phyloP scores from a whole-genome alignment of 1,140 invertebrate species.

The Tetraneura akinire region DNA sequence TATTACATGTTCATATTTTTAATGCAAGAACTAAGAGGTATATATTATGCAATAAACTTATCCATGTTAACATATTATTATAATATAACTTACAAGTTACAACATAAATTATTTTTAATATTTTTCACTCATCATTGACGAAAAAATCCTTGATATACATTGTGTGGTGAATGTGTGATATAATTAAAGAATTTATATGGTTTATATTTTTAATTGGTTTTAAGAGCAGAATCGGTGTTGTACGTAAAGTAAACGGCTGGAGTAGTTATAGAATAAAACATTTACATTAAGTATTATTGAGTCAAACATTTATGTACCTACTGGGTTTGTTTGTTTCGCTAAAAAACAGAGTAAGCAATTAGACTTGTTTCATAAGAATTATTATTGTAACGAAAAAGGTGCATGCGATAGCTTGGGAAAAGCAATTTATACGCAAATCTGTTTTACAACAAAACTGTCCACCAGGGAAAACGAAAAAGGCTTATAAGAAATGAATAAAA shows the following conservation, averaged over 20 bases:
- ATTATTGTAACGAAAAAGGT: constrained; percentile 46
- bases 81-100: neutral
- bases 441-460: constrained; percentile 51
- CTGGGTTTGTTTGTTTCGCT: neutral
- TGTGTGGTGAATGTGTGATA: too few species aligned
- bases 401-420: constrained; percentile 22
- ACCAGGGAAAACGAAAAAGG: constrained; percentile 51
- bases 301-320: neutral
- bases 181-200: neutral
- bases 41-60: neutral
- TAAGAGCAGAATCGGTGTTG: too few species aligned
- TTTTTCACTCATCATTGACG: neutral
- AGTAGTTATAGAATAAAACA: neutral
- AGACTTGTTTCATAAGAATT: constrained; percentile 48
- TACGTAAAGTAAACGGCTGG: neutral
- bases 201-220: neutral
- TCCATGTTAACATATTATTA: neutral
- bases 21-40: neutral
- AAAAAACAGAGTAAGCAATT: constrained; percentile 34
- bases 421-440: constrained; percentile 51
- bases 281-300: constrained; percentile 18
- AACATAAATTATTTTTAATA: neutral
- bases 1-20: neutral
- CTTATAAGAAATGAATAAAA: constrained; percentile 27
- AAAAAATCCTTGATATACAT: too few species aligned